These are phyloP conservation scores for Vicugna pacos DNA, from an alignment of 2,113 vertebrate species.

Conservation along the genomic window DNA sequence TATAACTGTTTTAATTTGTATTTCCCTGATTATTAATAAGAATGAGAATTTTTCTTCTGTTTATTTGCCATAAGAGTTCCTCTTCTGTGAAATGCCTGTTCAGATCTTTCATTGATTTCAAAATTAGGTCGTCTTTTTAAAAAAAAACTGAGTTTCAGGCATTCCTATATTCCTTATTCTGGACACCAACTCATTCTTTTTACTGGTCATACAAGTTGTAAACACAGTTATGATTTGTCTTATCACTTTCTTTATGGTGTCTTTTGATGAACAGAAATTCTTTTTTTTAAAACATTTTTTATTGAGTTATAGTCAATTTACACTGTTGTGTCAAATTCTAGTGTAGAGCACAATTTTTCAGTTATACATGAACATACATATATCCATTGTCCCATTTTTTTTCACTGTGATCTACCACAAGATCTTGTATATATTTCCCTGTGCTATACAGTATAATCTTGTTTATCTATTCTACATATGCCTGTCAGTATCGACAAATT, in stretches of 20 bases:
- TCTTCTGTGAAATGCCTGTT: neutral
- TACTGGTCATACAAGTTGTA: neutral
- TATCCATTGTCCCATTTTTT: no score
- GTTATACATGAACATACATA: no score
- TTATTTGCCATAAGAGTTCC: neutral
- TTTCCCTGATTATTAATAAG: neutral
- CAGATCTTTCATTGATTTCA: neutral
- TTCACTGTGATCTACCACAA: no score
- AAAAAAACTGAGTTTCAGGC: neutral
- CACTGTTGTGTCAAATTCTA: no score
- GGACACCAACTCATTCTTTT: neutral
- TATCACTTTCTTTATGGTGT: neutral
- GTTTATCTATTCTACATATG: no score
- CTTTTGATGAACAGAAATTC: slow-evolving; percentile 35
- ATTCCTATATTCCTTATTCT: neutral
- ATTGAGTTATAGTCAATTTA: no score
- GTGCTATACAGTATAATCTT: no score
- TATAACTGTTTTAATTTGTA: neutral
- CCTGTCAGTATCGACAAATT: no score
- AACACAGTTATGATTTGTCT: neutral
- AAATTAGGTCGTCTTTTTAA: neutral
- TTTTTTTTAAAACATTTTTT: slow-evolving; percentile 33
- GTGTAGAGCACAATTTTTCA: no score
- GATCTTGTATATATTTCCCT: no score
- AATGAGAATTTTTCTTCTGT: neutral